Percentiles rank a stretch among this genome's conserved stretches.
phyloP scores from a whole-genome alignment of 2,888 invertebrate species.

The Mamestra brassicae region DNA sequence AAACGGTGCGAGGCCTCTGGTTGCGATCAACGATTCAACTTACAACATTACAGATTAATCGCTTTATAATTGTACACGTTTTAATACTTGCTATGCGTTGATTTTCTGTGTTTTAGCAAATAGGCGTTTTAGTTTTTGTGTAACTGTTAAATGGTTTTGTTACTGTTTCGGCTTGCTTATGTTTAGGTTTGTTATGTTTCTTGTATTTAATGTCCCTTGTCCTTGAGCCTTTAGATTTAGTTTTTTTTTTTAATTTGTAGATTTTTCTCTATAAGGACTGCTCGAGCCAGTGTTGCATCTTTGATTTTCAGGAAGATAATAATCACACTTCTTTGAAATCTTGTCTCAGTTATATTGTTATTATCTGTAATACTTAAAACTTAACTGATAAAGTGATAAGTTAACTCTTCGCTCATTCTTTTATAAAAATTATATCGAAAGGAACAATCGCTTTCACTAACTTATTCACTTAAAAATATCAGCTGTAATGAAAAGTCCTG shows the following conservation, averaged over 20 bases:
- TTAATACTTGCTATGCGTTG: constrained; percentile 49
- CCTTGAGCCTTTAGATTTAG: background rate
- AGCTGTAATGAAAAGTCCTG: constrained; percentile 8
- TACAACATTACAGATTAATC: constrained; percentile 62
- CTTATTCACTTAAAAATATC: constrained; percentile 5
- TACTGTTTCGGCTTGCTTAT: constrained; percentile 33
- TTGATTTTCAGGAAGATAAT: background rate
- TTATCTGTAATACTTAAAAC: too few relatives aligned
- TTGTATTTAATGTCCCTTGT: constrained; percentile 1
- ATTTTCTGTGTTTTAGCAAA: constrained; percentile 58
- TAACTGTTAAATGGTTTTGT: constrained; percentile 47
- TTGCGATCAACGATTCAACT: constrained; percentile 50
- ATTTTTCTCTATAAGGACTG: background rate
- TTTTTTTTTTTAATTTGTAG: background rate
- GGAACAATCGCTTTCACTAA: background rate
- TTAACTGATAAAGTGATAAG: too few relatives aligned
- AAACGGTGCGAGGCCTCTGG: constrained; percentile 59
- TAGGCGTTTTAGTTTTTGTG: constrained; percentile 51
- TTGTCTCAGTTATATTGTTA: too few relatives aligned
- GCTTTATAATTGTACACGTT: constrained; percentile 59
- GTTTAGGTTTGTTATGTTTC: constrained; percentile 20
- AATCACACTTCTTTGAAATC: too few relatives aligned
- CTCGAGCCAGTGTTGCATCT: background rate
- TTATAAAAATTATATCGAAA: too few relatives aligned
- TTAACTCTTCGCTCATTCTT: background rate